phyloP scores from a whole-genome alignment of 2,797 vertebrate genomes.

The Liasis olivaceus region DNA sequence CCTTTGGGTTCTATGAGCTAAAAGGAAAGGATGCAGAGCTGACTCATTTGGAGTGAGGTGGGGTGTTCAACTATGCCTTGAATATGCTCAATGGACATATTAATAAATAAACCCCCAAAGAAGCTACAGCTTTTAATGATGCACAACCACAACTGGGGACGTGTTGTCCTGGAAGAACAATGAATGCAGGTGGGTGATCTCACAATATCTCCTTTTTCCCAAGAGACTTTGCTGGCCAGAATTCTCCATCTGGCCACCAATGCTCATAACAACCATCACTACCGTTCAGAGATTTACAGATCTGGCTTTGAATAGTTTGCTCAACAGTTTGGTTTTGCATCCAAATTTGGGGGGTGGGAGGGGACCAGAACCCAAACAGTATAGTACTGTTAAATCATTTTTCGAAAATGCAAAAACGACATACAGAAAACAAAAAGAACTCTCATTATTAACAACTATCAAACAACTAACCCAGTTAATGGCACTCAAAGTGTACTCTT shows the following conservation, averaged over 20 bases:
- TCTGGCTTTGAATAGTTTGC: background rate
- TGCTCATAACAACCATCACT: background rate
- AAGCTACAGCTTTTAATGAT: background rate
- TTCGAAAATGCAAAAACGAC: conserved; percentile 4
- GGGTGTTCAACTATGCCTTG: background rate
- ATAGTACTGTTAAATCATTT: conserved; percentile 21
- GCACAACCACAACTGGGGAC: background rate
- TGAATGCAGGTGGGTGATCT: background rate
- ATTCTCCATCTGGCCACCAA: no score
- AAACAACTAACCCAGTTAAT: conserved; percentile 28
- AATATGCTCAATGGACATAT: background rate
- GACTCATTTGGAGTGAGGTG: background rate
- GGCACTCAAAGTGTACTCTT: background rate
- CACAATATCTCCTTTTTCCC: no score
- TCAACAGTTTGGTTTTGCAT: background rate
- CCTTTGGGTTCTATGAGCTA: background rate
- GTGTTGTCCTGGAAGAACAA: background rate
- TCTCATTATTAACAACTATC: conserved; percentile 29
- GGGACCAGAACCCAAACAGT: background rate
- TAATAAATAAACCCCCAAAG: background rate
- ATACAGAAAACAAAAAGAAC: background rate
- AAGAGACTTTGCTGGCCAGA: no score
- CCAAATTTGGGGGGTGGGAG: background rate
- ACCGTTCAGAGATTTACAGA: background rate
- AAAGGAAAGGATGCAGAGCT: background rate